These are phyloP conservation scores for Rhipidura dahli DNA, from an alignment of 2,113 vertebrate genomes.

Conservation along the genomic window DNA sequence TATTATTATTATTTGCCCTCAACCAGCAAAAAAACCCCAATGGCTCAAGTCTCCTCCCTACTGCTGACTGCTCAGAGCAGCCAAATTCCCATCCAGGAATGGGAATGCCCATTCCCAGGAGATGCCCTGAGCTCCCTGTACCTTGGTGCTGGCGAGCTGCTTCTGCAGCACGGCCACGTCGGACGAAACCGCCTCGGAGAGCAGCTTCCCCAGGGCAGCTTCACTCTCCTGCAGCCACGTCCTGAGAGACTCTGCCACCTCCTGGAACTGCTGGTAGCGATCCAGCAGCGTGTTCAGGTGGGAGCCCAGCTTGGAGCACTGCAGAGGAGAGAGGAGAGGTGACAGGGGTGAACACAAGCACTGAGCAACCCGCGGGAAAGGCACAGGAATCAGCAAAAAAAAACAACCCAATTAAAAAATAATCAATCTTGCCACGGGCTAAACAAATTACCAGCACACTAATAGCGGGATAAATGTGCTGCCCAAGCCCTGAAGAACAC, in stretches of 20 bases:
- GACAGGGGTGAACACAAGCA: rapidly evolving
- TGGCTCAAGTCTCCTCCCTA: rapidly evolving
- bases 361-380: neutral
- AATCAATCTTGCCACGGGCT: neutral
- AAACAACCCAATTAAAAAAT: rapidly evolving
- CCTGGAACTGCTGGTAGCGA: constrained; percentile 91
- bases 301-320: constrained; percentile 86
- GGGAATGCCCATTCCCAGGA: neutral
- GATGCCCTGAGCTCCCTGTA: neutral
- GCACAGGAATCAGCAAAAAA: neutral
- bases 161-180: constrained; percentile 82
- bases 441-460: neutral
- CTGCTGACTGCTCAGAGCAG: neutral
- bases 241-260: constrained; percentile 79
- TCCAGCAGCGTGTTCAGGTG: constrained; percentile 84
- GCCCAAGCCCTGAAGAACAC: neutral
- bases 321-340: neutral
- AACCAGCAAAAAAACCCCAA: neutral
- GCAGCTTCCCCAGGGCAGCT: constrained; percentile 72
- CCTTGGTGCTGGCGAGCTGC: constrained; percentile 85
- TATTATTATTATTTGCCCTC: too few relatives aligned
- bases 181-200: constrained; percentile 76
- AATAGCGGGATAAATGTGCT: neutral
- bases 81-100: neutral
- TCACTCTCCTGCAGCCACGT: constrained; percentile 86